Evolutionary conservation across 1,140 invertebrate species (phyloP).

Genomic region (Zophobas morio): DNA sequence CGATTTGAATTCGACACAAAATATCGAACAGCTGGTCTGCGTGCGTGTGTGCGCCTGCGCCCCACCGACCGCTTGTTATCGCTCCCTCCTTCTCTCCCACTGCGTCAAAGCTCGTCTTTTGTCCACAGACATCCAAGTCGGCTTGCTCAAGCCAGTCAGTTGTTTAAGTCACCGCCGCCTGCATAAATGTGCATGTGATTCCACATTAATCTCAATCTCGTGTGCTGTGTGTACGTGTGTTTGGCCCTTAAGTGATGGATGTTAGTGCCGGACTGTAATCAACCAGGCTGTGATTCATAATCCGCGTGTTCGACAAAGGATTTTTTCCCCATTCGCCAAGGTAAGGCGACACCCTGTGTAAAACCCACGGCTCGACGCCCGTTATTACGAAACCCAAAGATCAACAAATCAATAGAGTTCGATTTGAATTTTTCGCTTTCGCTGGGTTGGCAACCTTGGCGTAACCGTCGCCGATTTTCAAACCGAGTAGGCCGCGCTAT

Average conservation of each 20-base stretch:
- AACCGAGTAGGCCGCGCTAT: background rate
- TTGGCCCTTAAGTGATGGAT: conserved; percentile 12
- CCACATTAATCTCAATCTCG: background rate
- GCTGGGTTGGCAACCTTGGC: conserved; percentile 16
- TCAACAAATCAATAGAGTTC: conserved; percentile 7
- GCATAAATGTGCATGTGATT: conserved; percentile 28
- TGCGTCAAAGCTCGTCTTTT: conserved; percentile 31
- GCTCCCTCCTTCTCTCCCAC: conserved; percentile 29
- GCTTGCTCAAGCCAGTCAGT: background rate
- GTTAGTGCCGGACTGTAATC: background rate
- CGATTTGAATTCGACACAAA: background rate
- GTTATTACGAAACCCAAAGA: background rate
- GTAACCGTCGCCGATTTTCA: conserved; percentile 11
- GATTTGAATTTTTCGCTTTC: conserved; percentile 27
- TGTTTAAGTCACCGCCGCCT: background rate
- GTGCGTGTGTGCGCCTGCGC: background rate
- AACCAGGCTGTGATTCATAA: background rate
- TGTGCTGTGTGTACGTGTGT: conserved; percentile 2
- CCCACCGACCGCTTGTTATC: conserved; percentile 12
- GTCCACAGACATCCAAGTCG: conserved; percentile 31
- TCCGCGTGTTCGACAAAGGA: conserved; percentile 1
- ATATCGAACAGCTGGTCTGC: conserved; percentile 38
- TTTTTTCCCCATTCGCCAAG: conserved; percentile 8
- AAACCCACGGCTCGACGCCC: background rate
- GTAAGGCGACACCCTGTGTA: background rate